phyloP scores from a whole-genome alignment of 2,888 invertebrate species.

The Nephrotoma appendiculata region DNA sequence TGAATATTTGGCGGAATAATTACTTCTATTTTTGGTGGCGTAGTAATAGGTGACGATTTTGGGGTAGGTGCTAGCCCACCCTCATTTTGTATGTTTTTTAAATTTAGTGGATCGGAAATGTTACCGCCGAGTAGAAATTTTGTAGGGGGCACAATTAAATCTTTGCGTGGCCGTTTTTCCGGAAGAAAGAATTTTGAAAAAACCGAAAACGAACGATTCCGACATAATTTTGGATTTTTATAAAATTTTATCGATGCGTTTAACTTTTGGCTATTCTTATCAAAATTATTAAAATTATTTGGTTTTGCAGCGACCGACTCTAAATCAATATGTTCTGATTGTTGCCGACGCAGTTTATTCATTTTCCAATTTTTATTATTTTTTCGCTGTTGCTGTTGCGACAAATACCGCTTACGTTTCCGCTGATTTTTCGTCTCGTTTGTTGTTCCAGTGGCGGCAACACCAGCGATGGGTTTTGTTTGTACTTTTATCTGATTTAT shows the following conservation, averaged over 20 bases:
- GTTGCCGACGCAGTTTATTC: slow-evolving; percentile 13
- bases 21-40: slow-evolving; percentile 60
- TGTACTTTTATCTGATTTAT: background rate
- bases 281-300: background rate
- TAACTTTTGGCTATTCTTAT: background rate
- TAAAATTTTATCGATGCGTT: background rate
- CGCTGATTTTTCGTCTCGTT: background rate
- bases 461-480: background rate
- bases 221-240: background rate
- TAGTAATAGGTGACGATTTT: slow-evolving; percentile 42
- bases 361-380: slow-evolving; percentile 3
- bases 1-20: slow-evolving; percentile 85
- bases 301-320: background rate
- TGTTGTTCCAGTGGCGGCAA: background rate
- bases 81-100: slow-evolving; percentile 79
- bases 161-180: slow-evolving; percentile 57
- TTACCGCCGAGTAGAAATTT: slow-evolving; percentile 91
- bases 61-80: slow-evolving; percentile 78
- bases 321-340: slow-evolving; percentile 13
- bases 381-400: slow-evolving; percentile 1
- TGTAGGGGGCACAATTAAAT: slow-evolving; percentile 71
- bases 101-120: slow-evolving; percentile 86
- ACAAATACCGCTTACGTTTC: background rate
- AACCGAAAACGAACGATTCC: slow-evolving; percentile 16
- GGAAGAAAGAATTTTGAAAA: slow-evolving; percentile 61